A percentile compares a stretch with the other conserved stretches of the same genome.
These are phyloP conservation scores for Macrosteles quadrilineatus DNA, from an alignment of 1,140 invertebrate species.

Conservation along the genomic window DNA sequence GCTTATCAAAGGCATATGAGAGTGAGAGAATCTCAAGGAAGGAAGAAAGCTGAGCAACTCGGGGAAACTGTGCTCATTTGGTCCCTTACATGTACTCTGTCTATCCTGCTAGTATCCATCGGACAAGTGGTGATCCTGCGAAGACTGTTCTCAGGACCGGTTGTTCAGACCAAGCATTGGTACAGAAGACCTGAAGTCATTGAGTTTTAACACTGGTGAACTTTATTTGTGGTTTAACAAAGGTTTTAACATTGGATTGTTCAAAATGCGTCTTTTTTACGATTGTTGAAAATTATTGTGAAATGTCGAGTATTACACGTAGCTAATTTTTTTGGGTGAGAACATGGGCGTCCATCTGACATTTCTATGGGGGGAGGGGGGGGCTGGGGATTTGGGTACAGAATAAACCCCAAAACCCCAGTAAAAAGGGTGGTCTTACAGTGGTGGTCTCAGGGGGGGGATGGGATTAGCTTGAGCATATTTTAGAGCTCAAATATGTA, in stretches of 20 bases:
- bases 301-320: not conserved
- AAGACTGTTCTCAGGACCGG: not conserved
- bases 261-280: not conserved
- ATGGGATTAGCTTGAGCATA: too few relatives aligned
- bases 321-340: not conserved
- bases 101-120: not conserved
- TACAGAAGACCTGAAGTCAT: not conserved
- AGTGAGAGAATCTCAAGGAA: slow-evolving; percentile 2
- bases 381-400: too few relatives aligned
- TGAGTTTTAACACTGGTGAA: not conserved
- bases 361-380: too few relatives aligned
- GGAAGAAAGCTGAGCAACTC: not conserved
- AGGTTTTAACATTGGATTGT: not conserved
- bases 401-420: too few relatives aligned
- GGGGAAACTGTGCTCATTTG: not conserved
- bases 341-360: too few relatives aligned
- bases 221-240: not conserved
- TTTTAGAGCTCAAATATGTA: too few relatives aligned
- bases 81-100: not conserved
- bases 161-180: not conserved
- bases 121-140: slow-evolving; percentile 1
- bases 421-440: too few relatives aligned
- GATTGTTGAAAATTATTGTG: not conserved
- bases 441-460: too few relatives aligned
- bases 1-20: slow-evolving; percentile 7